Conservation (phyloP, 2,888 invertebrate species). For the Phrixothrix hirtus region DNA sequence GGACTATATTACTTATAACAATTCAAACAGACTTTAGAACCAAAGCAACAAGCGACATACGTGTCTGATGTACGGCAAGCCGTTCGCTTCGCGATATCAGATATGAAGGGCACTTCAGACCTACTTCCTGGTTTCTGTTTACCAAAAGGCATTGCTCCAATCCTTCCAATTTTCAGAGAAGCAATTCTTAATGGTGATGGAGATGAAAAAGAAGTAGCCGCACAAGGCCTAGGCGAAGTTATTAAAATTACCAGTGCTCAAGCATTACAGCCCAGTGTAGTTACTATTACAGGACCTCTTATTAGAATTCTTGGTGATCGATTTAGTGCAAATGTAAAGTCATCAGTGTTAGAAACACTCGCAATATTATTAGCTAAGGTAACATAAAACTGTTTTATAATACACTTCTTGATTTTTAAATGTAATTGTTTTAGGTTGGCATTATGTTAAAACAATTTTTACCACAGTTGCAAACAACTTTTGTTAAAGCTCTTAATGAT, state of each 20-base stretch:
- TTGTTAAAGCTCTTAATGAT: conserved; percentile 93
- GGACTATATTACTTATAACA: neutral
- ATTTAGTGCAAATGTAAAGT: conserved; percentile 92
- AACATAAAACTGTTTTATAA: too few species aligned
- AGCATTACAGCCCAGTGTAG: conserved; percentile 92
- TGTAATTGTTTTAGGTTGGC: conserved; percentile 69
- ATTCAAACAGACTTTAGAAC: conserved; percentile 68
- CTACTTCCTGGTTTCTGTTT: conserved; percentile 91
- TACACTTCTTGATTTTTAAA: too few species aligned
- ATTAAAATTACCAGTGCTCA: conserved; percentile 82
- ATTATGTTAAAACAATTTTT: conserved; percentile 95
- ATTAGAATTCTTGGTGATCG: conserved; percentile 96
- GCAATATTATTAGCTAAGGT: conserved; percentile 91
- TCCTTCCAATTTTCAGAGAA: conserved; percentile 94
- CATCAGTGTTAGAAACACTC: conserved; percentile 92
- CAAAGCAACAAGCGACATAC: conserved; percentile 81
- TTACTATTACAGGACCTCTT: conserved; percentile 96
- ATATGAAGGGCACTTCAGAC: conserved; percentile 72
- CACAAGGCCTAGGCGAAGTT: conserved; percentile 80
- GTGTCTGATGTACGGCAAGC: conserved; percentile 91
- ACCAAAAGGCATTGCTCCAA: conserved; percentile 87
- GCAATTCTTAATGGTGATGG: conserved; percentile 93
- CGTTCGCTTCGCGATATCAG: conserved; percentile 86
- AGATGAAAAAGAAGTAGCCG: conserved; percentile 94
- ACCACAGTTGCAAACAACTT: conserved; percentile 97